phyloP scores from a whole-genome alignment of 2,797 vertebrate genomes.

The Lophotriccus pileatus region DNA sequence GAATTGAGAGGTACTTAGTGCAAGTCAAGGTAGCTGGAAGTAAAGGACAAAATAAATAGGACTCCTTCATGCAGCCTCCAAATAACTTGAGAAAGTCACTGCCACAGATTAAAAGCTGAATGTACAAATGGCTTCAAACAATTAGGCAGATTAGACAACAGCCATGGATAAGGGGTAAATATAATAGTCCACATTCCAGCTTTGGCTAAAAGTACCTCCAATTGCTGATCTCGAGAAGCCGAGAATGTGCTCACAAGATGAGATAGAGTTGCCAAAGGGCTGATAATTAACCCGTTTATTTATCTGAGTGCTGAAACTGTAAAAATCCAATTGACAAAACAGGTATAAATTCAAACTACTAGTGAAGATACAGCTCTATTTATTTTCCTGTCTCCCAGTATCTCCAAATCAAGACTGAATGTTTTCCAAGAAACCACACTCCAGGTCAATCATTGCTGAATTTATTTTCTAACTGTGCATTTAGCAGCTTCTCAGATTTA shows the following conservation, averaged over 20 bases:
- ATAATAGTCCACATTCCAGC: not conserved
- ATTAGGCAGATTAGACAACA: not conserved
- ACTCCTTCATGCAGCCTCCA: not conserved
- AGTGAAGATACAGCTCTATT: not conserved
- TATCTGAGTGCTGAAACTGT: not conserved
- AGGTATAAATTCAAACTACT: not conserved
- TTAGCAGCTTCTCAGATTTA: not conserved
- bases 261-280: not conserved
- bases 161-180: not conserved
- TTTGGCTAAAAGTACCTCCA: not conserved
- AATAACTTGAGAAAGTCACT: not conserved
- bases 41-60: not conserved
- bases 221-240: not conserved
- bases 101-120: not conserved
- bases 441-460: not conserved
- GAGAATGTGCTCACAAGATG: not conserved
- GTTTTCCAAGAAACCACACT: not conserved
- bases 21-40: not conserved
- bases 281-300: not conserved
- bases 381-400: not conserved
- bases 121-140: not conserved
- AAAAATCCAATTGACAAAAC: not conserved
- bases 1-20: not conserved
- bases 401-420: not conserved
- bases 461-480: not conserved